A percentile compares a stretch with the other conserved stretches of the same genome.
These are phyloP conservation scores for Mythimna pallens DNA, from an alignment of 2,888 invertebrate species.

Conservation along the genomic window DNA sequence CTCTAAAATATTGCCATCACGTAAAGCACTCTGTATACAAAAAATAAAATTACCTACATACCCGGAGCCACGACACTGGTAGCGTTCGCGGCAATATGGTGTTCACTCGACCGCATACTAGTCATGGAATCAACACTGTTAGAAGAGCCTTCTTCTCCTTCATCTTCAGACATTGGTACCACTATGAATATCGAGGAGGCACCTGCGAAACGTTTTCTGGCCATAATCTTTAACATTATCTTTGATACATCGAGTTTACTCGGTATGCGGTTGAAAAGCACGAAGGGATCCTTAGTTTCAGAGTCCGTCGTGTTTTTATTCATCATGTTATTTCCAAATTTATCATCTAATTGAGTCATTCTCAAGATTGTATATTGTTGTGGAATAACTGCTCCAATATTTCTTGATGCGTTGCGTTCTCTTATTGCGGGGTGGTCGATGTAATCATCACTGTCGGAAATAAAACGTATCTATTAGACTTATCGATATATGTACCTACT, in stretches of 20 bases:
- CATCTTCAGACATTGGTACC: conserved; percentile 69
- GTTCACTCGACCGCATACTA: conserved; percentile 9
- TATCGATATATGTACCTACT: too few species aligned
- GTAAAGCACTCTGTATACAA: background rate
- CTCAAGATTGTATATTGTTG: conserved; percentile 50
- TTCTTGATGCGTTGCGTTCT: conserved; percentile 3
- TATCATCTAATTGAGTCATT: conserved; percentile 49
- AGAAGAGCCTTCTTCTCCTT: conserved; percentile 5
- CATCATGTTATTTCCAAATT: background rate
- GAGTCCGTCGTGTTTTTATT: background rate
- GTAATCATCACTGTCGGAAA: conserved; percentile 20
- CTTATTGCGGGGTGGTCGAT: background rate
- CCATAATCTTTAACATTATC: conserved; percentile 66
- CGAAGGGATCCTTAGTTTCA: conserved; percentile 47
- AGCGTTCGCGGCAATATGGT: background rate
- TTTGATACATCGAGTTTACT: conserved; percentile 62
- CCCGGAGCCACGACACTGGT: background rate
- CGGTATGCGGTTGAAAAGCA: conserved; percentile 62
- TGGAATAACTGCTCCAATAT: background rate
- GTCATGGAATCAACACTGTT: conserved; percentile 1
- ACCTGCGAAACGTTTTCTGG: conserved; percentile 55
- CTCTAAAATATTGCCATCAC: background rate
- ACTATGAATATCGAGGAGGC: conserved; percentile 74
- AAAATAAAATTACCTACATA: conserved; percentile 2
- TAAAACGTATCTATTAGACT: background rate